These are phyloP conservation scores for Setophaga kirtlandii DNA, from an alignment of 2,113 vertebrate genomes.

Conservation along the genomic window DNA sequence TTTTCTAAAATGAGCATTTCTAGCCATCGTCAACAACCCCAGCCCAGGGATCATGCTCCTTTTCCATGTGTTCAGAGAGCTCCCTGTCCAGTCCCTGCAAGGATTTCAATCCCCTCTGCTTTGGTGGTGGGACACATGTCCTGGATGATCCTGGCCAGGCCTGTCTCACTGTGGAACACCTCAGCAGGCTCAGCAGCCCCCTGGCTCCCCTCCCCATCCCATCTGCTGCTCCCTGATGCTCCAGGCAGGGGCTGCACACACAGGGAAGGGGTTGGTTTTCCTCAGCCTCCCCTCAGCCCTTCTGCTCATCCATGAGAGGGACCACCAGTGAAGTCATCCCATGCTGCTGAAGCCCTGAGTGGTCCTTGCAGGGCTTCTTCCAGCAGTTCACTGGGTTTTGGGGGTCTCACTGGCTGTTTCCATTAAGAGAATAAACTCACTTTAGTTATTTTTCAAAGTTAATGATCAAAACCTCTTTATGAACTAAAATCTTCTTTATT, in stretches of 20 bases:
- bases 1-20: constrained; percentile 26
- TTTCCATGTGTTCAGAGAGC: constrained; percentile 18
- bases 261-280: neutral
- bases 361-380: neutral
- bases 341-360: neutral
- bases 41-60: neutral
- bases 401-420: neutral
- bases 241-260: neutral
- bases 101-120: neutral
- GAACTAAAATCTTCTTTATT: neutral
- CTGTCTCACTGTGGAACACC: rapidly evolving
- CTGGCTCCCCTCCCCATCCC: neutral
- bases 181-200: neutral
- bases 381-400: neutral
- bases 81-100: neutral
- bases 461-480: neutral
- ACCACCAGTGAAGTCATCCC: rapidly evolving
- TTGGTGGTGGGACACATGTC: neutral
- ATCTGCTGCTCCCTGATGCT: neutral
- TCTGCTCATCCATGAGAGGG: neutral
- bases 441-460: neutral
- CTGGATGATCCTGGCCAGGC: neutral
- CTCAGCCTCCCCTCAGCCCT: neutral
- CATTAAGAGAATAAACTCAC: neutral
- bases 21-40: constrained; percentile 20